Evolutionary conservation across 2,888 invertebrate genomes (phyloP), one percentile per base, ranked within the genome.

Genomic region (Thymelicus acteon): DNA sequence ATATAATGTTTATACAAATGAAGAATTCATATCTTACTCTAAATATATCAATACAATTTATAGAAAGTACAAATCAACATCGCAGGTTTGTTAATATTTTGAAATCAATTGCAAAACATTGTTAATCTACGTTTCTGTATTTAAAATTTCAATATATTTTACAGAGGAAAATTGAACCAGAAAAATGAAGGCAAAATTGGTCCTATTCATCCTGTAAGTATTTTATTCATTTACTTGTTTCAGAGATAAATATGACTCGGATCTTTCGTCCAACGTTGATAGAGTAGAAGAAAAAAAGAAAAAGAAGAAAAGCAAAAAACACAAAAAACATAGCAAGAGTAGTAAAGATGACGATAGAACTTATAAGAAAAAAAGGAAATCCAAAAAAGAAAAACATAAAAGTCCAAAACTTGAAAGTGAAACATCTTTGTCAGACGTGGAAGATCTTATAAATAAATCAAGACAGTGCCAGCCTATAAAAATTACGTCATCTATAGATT

Each of bases 311-410:
- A 85, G 82, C 52, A 95, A 95, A 77, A 95, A 95, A 76, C 94
- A 96, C 78, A 96, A 96, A 83, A 97, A 97, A 86, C 95, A 95
- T 77, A 96, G 96, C 82, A 95, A 95, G 77, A 95, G 95, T 75
- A 78, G 83, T 2, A 94, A 94, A 31, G 95, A 95, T 72, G 84
- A 88, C 47, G 90, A 90, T 72, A 91, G 91, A 74, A 89, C 84
- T 60, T 80, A 88, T 64, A 96, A 95, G 79, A 96, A 96, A 82
- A 95, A 95, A 81, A 91, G 87, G 78, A 92, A 89, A 76, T 74
- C 82, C 0, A 92, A 88, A 94, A 96, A 87, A 94, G 96, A 86
- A 86, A 95, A 79, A 93, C 92, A 80, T 83, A 95, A 82, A 94
- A 95, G 81, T 60, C 82, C 84, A 0, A 86, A 84, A 73, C 76